Evolutionary conservation across 2,113 vertebrate genomes (phyloP).

Genomic region (Daubentonia madagascariensis): DNA sequence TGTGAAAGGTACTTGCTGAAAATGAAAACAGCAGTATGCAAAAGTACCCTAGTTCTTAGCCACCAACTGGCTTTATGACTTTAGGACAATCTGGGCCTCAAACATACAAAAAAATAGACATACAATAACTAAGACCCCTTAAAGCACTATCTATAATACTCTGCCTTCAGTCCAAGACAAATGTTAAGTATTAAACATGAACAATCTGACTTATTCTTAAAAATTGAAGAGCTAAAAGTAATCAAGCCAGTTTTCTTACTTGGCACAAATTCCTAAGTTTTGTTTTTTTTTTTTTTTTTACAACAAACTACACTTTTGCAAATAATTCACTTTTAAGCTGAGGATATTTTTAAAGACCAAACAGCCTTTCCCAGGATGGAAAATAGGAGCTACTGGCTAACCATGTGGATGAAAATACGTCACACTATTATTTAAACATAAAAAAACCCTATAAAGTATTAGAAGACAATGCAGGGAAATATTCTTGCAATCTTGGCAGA

Average conservation of each 20-base stretch:
- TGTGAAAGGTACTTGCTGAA: slow-evolving; percentile 8
- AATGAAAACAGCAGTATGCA: background rate
- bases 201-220: slow-evolving; percentile 30
- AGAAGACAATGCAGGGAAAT: background rate
- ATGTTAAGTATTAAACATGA: slow-evolving; percentile 13
- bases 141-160: background rate
- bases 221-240: background rate
- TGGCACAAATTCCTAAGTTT: background rate
- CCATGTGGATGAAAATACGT: background rate
- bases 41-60: background rate
- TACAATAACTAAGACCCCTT: background rate
- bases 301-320: background rate
- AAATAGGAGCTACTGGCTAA: background rate
- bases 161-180: background rate
- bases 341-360: background rate
- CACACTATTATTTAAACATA: background rate
- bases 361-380: background rate
- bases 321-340: slow-evolving; percentile 39
- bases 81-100: background rate
- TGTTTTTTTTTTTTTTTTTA: background rate
- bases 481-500: background rate
- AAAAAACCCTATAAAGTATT: background rate
- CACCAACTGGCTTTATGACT: background rate
- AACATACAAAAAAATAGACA: background rate
- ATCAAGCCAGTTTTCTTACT: slow-evolving; percentile 45